Conservation (phyloP, 2,888 invertebrate species). For the Lasioglossum villosulum region DNA sequence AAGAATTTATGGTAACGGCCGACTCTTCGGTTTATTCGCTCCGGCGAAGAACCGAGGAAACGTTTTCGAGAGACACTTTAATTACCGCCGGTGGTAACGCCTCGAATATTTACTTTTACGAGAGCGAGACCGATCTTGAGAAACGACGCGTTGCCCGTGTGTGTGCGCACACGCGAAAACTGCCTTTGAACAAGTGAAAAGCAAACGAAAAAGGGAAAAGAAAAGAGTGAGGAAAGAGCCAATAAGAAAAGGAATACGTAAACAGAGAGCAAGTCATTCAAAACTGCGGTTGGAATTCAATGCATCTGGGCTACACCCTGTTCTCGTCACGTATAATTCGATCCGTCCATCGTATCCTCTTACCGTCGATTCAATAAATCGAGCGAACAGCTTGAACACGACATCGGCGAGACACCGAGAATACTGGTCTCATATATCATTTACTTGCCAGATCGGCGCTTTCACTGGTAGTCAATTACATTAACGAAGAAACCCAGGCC, state of each 20-base stretch:
- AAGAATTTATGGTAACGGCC: conserved; percentile 83
- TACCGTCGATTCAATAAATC: conserved; percentile 59
- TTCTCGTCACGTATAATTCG: conserved; percentile 52
- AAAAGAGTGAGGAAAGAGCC: neutral
- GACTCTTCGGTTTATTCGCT: conserved; percentile 65
- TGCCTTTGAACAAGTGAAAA: neutral
- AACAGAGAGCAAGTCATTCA: conserved; percentile 42
- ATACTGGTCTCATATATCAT: conserved; percentile 66
- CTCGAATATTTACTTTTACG: conserved; percentile 61
- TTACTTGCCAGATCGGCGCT: conserved; percentile 61
- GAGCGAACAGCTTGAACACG: conserved; percentile 33
- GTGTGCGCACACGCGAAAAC: neutral
- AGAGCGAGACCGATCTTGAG: conserved; percentile 7
- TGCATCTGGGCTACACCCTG: conserved; percentile 37
- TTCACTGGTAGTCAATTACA: conserved; percentile 64
- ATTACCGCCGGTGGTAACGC: conserved; percentile 53
- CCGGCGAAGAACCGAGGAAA: conserved; percentile 57
- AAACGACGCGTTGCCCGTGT: neutral
- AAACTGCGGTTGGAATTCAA: conserved; percentile 55
- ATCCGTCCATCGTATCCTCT: conserved; percentile 52
- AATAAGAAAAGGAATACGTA: neutral
- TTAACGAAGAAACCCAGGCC: conserved; percentile 76
- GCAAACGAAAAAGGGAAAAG: neutral
- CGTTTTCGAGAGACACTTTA: conserved; percentile 65
- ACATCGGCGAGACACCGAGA: conserved; percentile 43